A percentile compares a stretch with the other conserved stretches of the same genome.
Evolutionary conservation across 2,888 invertebrate genomes (phyloP).

Genomic region (Plebejus argus): DNA sequence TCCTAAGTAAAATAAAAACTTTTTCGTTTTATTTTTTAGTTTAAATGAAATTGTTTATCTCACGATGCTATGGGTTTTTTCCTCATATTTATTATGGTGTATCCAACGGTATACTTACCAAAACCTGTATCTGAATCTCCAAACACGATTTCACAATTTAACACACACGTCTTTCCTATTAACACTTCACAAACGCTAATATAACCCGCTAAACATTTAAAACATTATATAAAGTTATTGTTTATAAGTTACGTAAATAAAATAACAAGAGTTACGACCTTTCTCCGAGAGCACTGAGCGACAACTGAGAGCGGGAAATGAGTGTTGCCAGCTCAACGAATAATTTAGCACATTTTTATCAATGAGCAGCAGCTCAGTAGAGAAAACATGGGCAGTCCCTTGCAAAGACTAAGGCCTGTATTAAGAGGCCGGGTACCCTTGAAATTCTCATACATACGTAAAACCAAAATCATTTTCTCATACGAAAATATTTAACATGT

Average conservation of each 20-base stretch:
- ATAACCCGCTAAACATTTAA: background rate
- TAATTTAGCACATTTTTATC: background rate
- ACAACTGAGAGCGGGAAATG: constrained; percentile 13
- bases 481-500: too few species aligned
- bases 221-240: background rate
- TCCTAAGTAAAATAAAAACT: too few species aligned
- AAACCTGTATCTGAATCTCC: constrained; percentile 4
- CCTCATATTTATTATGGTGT: constrained; percentile 1
- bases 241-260: constrained; percentile 1
- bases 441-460: too few species aligned
- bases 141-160: constrained; percentile 10
- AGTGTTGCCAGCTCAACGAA: constrained; percentile 11
- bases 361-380: background rate
- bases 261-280: background rate
- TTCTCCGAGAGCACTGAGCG: background rate
- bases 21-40: too few species aligned
- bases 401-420: background rate
- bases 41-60: too few species aligned
- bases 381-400: background rate
- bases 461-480: too few species aligned
- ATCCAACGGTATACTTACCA: constrained; percentile 20
- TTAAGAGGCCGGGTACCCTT: too few species aligned
- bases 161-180: constrained; percentile 2
- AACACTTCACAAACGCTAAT: background rate
- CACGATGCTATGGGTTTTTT: constrained; percentile 10